Conservation (phyloP, 2,113 vertebrate genomes). For the Chionodraco myersi region DNA sequence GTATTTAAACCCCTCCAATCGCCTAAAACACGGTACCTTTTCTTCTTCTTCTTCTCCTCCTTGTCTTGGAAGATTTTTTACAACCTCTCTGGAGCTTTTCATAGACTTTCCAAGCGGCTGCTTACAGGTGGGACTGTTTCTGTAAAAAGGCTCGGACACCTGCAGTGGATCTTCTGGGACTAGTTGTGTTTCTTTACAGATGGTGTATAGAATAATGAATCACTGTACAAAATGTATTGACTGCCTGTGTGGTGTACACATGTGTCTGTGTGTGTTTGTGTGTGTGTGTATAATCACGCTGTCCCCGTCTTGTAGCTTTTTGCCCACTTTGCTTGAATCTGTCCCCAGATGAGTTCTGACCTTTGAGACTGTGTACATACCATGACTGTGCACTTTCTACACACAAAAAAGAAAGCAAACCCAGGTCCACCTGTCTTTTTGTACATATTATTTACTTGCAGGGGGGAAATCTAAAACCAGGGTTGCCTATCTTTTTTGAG, state of each 20-base stretch:
- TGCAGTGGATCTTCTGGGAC: constrained; percentile 27
- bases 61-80: constrained; percentile 34
- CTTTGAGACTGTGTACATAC: constrained; percentile 14
- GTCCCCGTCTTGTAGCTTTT: constrained; percentile 3
- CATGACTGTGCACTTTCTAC: constrained; percentile 67
- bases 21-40: constrained; percentile 68
- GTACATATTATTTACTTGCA: constrained; percentile 60
- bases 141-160: constrained; percentile 31
- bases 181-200: constrained; percentile 34
- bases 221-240: constrained; percentile 43
- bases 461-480: constrained; percentile 27
- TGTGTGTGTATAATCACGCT: constrained; percentile 7
- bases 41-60: too few relatives aligned
- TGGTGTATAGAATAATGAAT: constrained; percentile 53
- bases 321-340: constrained; percentile 5
- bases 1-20: constrained; percentile 28
- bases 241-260: background rate
- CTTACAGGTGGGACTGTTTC: constrained; percentile 32
- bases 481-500: constrained; percentile 38
- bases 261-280: background rate
- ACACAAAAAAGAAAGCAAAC: constrained; percentile 5
- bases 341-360: constrained; percentile 1
- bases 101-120: constrained; percentile 30
- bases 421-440: constrained; percentile 52
- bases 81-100: constrained; percentile 12